Evolutionary conservation across 1,140 invertebrate species (phyloP).

Genomic region (Cherax destructor): DNA sequence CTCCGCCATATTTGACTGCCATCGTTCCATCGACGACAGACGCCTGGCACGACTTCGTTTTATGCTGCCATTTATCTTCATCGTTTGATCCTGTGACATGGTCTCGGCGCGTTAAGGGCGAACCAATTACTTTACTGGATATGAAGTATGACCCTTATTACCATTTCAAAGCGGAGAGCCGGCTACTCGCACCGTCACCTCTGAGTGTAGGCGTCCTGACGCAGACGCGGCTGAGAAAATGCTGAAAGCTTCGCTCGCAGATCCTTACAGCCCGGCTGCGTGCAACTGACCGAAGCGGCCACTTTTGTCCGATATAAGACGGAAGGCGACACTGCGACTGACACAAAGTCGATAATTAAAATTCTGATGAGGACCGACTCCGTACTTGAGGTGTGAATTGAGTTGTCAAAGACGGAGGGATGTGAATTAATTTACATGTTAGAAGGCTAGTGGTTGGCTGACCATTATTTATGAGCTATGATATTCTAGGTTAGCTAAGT

Average conservation of each 20-base stretch:
- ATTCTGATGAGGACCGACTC: constrained; percentile 56
- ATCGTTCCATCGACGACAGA: constrained; percentile 32
- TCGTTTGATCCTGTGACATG: constrained; percentile 63
- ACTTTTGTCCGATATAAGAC: background rate
- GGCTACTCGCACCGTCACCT: constrained; percentile 20
- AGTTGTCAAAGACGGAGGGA: constrained; percentile 59
- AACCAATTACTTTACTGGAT: constrained; percentile 61
- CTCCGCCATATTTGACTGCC: constrained; percentile 48
- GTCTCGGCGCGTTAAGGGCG: constrained; percentile 56
- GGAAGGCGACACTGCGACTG: background rate
- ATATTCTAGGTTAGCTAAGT: constrained; percentile 17
- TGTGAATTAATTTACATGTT: constrained; percentile 65
- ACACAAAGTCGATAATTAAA: constrained; percentile 45
- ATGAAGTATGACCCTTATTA: constrained; percentile 61
- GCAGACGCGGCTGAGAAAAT: background rate
- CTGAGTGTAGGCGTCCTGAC: background rate
- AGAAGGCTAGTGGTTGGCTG: constrained; percentile 17
- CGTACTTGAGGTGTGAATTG: constrained; percentile 64
- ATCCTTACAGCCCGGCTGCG: constrained; percentile 1
- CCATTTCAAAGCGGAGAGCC: constrained; percentile 61
- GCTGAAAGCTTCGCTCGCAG: constrained; percentile 8
- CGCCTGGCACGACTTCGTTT: constrained; percentile 44
- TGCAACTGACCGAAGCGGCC: background rate
- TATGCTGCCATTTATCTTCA: constrained; percentile 53
- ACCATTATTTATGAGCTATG: constrained; percentile 52